A percentile compares a stretch with the other conserved stretches of the same genome.
phyloP scores from a whole-genome alignment of 2,113 vertebrate genomes.

The Microcebus murinus region DNA sequence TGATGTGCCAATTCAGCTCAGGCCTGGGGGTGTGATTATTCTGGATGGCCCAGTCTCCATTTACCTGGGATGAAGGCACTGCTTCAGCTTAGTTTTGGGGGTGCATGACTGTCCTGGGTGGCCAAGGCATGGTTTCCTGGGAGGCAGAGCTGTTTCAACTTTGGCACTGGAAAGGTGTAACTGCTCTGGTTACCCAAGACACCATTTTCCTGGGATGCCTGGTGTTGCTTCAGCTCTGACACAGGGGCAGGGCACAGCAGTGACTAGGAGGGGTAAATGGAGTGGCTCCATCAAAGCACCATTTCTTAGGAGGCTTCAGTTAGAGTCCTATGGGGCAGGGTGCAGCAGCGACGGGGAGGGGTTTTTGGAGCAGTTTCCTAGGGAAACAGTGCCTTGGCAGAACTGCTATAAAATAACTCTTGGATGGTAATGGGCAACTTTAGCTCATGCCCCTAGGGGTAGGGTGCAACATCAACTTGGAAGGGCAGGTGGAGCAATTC shows the following conservation, averaged over 20 bases:
- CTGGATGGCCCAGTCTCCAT: background rate
- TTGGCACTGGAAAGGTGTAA: background rate
- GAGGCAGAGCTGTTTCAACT: background rate
- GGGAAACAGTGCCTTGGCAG: too few relatives aligned
- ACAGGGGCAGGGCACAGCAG: background rate
- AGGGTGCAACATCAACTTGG: background rate
- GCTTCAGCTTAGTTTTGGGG: background rate
- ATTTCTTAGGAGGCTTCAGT: background rate
- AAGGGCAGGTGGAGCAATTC: background rate
- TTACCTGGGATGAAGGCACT: background rate
- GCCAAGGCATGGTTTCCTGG: background rate
- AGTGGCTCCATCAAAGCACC: background rate
- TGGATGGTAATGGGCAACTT: background rate
- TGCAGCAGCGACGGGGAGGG: background rate
- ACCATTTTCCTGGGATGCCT: background rate
- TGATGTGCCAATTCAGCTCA: background rate
- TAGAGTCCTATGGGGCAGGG: background rate
- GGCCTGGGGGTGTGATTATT: background rate
- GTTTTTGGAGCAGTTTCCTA: background rate
- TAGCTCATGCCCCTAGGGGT: background rate
- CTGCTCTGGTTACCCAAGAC: background rate
- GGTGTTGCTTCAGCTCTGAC: background rate
- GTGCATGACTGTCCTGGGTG: background rate
- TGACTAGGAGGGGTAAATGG: background rate
- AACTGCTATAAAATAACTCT: too few relatives aligned